Base-by-base conservation (phyloP, 30 jellyfish, hydroid and myxozoan species). In the Aurelia sp. region DNA sequence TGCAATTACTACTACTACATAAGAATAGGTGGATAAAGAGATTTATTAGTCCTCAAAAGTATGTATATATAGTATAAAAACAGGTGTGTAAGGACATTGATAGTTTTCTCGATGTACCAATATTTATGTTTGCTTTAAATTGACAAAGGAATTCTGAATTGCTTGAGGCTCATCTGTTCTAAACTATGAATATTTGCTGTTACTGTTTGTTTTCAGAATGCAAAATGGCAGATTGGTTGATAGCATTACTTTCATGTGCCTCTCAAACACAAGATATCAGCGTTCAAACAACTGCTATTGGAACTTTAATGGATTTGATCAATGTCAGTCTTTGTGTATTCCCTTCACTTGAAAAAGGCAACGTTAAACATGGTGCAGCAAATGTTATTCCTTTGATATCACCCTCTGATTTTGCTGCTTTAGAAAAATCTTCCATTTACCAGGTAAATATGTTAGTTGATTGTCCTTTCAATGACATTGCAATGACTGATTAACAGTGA, bases 381-480 rank as follows among this genome's bases (percentile, higher is more conserved):
- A 86, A 82, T 55, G 89, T 93, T 24, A 84, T 88, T n/a, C 98
- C 98, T 30, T 67, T 93, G 50, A 88, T 93, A 60, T 78, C 97
- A 13, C 67, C 24, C 8, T 68, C 78, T 17, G 88, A 81, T 73
- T 77, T 93, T 24, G 76, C 44, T 24, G 59, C 85, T 59, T 67
- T 93, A 63, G 97, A 93, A 65, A 77, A 76, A 13, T 79, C 98
- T 10, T 63, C 78, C 19, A 62, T 93, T 24, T 93, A 81, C 85
- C 64, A 87, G 82, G 98, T 93, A 40, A 10, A 81, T 17, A 3
- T 18, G 8, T 24, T 24, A 44, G 9, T 13, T 44, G 3, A 9
- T 7, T 44, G 15, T 7, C 9, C 16, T 44, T 8, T 44, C 51
- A 40, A 40, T 40, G 8, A 4, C 10, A 40, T 40, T 3, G 51